phyloP scores from a whole-genome alignment of 2,888 invertebrate genomes.

The Carabus problematicus region DNA sequence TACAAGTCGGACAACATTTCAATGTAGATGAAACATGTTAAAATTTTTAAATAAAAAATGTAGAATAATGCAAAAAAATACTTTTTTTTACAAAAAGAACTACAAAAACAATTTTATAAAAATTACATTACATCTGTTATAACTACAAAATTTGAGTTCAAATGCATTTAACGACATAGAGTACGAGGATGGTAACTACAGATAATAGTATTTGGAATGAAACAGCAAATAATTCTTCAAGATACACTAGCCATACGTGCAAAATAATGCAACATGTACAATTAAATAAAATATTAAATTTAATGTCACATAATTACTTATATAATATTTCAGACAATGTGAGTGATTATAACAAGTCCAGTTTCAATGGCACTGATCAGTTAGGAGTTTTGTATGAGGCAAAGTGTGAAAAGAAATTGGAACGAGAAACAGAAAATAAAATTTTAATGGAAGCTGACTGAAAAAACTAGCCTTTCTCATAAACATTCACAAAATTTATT shows the following conservation, averaged over 20 bases:
- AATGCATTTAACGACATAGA: conserved; percentile 25
- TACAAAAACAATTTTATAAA: too few species aligned
- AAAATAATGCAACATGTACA: conserved; percentile 4
- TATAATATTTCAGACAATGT: neutral
- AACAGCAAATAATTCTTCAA: conserved; percentile 18
- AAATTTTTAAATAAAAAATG: conserved; percentile 1
- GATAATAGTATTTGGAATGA: conserved; percentile 29
- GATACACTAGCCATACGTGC: conserved; percentile 22
- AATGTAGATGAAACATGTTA: too few species aligned
- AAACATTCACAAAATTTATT: conserved; percentile 26
- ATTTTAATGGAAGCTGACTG: conserved; percentile 26
- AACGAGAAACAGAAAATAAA: conserved; percentile 22
- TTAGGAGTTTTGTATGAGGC: conserved; percentile 29
- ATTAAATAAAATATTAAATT: too few species aligned
- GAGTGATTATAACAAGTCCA: conserved; percentile 23
- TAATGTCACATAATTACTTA: too few species aligned
- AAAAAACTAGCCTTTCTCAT: conserved; percentile 9
- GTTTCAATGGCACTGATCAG: conserved; percentile 34
- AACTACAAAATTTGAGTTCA: conserved; percentile 35
- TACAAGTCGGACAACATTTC: too few species aligned
- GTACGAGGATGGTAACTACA: conserved; percentile 31
- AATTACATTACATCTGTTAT: neutral
- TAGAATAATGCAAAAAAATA: too few species aligned
- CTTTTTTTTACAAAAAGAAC: too few species aligned
- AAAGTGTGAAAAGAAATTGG: conserved; percentile 11